Evolutionary conservation across 2,113 vertebrate species (phyloP).

Genomic region (Nesoenas mayeri): DNA sequence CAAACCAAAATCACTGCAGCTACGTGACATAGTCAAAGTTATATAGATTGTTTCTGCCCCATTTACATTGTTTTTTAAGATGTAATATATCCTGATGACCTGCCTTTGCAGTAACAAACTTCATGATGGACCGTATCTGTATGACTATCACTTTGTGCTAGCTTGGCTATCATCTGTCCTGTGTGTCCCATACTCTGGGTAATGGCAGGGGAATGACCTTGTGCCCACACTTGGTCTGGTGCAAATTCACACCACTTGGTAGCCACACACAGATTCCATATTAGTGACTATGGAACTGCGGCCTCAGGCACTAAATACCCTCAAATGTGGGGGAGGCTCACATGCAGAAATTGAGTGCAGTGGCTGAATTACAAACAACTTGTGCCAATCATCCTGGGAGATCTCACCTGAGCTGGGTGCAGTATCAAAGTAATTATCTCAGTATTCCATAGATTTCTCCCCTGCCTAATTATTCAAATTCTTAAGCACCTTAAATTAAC

Average conservation of each 20-base stretch:
- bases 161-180: not conserved
- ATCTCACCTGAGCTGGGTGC: not conserved
- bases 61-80: not conserved
- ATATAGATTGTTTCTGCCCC: not conserved
- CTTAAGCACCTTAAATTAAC: conserved; percentile 48
- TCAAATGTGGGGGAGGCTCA: not conserved
- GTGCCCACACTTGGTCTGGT: not conserved
- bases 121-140: not conserved
- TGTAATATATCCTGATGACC: not conserved
- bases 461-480: conserved; percentile 30
- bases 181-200: not conserved
- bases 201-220: not conserved
- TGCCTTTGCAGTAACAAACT: not conserved
- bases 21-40: not conserved
- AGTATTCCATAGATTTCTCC: not conserved
- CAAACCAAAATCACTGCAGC: not conserved
- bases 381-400: not conserved
- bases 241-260: not conserved
- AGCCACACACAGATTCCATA: not conserved
- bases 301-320: not conserved
- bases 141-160: not conserved
- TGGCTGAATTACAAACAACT: not conserved
- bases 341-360: not conserved
- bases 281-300: not conserved
- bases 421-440: not conserved